These are phyloP conservation scores for Bradysia coprophila DNA, from an alignment of 1,140 invertebrate species.

Conservation along the genomic window DNA sequence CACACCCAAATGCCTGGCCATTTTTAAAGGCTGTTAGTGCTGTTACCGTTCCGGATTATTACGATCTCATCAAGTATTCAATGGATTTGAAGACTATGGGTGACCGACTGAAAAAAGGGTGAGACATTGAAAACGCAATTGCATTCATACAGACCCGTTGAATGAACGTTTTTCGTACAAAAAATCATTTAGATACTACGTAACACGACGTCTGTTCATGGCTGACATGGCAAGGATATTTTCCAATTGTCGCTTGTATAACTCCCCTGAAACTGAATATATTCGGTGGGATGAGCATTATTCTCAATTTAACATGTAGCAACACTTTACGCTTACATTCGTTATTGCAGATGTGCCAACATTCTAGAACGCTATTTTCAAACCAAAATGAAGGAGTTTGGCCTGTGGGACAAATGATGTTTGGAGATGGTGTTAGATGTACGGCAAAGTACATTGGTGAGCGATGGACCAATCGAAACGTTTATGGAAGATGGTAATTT, in stretches of 20 bases:
- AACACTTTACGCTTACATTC: no score
- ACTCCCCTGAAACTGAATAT: constrained; percentile 85
- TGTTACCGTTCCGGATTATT: constrained; percentile 88
- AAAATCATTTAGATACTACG: constrained; percentile 73
- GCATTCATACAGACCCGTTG: no score
- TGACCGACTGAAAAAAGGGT: constrained; percentile 40
- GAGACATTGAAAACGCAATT: no score
- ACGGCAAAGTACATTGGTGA: no score
- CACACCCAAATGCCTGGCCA: constrained; percentile 79
- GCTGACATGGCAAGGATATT: constrained; percentile 93
- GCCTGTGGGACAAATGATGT: constrained; percentile 45
- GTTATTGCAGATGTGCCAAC: constrained; percentile 67
- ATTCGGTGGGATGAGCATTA: constrained; percentile 43
- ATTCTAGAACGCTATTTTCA: constrained; percentile 87
- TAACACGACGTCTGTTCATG: constrained; percentile 70
- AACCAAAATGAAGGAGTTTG: constrained; percentile 80
- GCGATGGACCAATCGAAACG: no score
- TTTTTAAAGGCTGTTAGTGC: constrained; percentile 87
- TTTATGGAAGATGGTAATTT: no score
- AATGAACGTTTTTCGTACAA: no score
- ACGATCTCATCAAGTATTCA: constrained; percentile 94
- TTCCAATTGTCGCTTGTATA: constrained; percentile 86
- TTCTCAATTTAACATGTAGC: no score
- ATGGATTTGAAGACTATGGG: constrained; percentile 89
- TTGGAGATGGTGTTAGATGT: no score